These are phyloP conservation scores for Ellobius talpinus DNA, from an alignment of 2,113 vertebrate genomes.

Conservation along the genomic window DNA sequence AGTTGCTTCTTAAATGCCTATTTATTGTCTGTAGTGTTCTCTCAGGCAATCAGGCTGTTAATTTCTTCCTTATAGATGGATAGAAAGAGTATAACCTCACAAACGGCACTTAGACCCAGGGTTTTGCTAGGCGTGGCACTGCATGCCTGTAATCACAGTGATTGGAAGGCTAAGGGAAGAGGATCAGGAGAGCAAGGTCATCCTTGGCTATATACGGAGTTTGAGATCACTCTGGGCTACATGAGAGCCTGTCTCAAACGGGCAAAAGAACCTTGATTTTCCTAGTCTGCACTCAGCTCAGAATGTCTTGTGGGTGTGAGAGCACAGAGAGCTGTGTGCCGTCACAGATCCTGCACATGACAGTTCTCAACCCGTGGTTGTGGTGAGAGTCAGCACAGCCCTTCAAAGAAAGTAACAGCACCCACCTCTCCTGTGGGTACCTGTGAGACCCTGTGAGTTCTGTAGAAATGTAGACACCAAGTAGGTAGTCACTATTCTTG, in stretches of 20 bases:
- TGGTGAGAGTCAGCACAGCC: neutral
- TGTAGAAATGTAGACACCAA: neutral
- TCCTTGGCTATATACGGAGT: neutral
- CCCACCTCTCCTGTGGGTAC: neutral
- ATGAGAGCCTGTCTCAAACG: neutral
- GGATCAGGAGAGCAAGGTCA: neutral
- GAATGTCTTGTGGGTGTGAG: conserved; percentile 13
- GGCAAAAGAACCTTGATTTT: neutral
- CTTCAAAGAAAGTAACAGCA: neutral
- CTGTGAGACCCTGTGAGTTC: neutral
- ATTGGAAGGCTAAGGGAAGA: neutral
- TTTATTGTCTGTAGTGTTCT: neutral
- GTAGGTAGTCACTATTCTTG: neutral
- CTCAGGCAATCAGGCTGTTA: neutral
- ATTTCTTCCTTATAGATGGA: conserved; percentile 47
- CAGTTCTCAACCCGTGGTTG: neutral
- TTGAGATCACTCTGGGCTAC: neutral
- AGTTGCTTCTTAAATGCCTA: conserved; percentile 44
- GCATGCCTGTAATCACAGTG: neutral
- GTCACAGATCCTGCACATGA: neutral
- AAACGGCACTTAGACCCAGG: neutral
- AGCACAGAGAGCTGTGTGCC: neutral
- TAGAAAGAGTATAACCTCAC: neutral
- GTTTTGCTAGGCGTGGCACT: neutral
- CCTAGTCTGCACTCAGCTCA: neutral